phyloP scores from a whole-genome alignment of 2,888 invertebrate species.

The Mycogona germanica region DNA sequence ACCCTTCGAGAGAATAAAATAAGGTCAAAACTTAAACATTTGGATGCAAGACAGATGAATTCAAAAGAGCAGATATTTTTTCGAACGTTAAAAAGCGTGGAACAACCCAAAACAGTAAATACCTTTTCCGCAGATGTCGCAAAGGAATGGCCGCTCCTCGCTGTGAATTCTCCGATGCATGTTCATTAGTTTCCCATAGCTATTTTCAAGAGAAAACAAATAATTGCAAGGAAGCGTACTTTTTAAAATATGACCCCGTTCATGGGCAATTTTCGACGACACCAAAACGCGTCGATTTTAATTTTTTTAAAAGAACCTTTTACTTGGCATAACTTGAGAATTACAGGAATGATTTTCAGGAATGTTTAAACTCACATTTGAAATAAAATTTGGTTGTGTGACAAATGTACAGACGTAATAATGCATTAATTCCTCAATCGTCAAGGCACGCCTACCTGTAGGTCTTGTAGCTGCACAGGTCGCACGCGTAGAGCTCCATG shows the following conservation, averaged over 20 bases:
- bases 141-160: constrained; percentile 24
- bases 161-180: constrained; percentile 64
- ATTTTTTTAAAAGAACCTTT: neutral
- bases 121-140: constrained; percentile 48
- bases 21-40: too few species aligned
- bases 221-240: neutral
- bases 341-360: too few species aligned
- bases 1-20: too few species aligned
- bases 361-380: too few species aligned
- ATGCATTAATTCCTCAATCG: neutral
- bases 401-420: neutral
- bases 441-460: constrained; percentile 20
- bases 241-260: too few species aligned
- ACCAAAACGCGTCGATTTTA: too few species aligned
- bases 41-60: too few species aligned
- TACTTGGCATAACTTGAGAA: too few species aligned
- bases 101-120: too few species aligned
- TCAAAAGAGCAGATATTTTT: too few species aligned
- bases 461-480: constrained; percentile 59
- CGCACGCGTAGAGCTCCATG: constrained; percentile 64
- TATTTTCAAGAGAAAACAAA: constrained; percentile 21
- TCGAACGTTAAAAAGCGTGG: too few species aligned
- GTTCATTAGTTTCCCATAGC: constrained; percentile 50
- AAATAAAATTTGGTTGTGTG: neutral
- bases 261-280: too few species aligned